Percentiles rank a stretch among this genome's conserved stretches.
Conservation (phyloP, 2,113 vertebrate genomes). For the Perccottus glenii region DNA sequence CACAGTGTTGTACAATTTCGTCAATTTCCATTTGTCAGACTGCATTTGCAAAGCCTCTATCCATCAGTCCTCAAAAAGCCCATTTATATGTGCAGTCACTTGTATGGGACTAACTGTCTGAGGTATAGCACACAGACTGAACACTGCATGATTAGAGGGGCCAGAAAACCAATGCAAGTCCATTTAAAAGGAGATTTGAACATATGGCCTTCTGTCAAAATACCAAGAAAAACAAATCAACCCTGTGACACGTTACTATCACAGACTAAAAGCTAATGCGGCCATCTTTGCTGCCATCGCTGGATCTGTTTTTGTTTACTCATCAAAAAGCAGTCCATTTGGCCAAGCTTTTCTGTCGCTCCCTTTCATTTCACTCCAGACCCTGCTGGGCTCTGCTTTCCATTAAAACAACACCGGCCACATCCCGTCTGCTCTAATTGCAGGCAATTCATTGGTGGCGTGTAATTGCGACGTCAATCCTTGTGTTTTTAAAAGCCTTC, state of each 20-base stretch:
- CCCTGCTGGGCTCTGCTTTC: background rate
- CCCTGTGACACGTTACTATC: constrained; percentile 19
- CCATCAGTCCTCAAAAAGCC: too few relatives aligned
- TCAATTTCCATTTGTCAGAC: too few relatives aligned
- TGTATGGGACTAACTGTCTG: too few relatives aligned
- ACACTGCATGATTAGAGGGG: too few relatives aligned
- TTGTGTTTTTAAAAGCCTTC: constrained; percentile 8
- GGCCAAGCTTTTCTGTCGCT: constrained; percentile 14
- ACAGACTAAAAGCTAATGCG: constrained; percentile 37
- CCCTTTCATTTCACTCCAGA: constrained; percentile 20
- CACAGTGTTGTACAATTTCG: too few relatives aligned
- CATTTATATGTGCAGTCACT: too few relatives aligned
- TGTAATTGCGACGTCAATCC: constrained; percentile 48
- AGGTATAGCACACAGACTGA: too few relatives aligned
- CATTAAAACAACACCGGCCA: too few relatives aligned
- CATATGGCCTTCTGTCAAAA: too few relatives aligned
- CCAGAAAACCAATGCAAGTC: too few relatives aligned
- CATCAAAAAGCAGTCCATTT: constrained; percentile 28
- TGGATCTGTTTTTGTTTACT: constrained; percentile 14
- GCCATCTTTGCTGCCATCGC: constrained; percentile 14
- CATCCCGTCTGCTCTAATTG: constrained; percentile 10
- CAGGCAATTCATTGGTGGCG: constrained; percentile 31
- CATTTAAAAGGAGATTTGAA: too few relatives aligned
- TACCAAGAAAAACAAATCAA: constrained; percentile 23
- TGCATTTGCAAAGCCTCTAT: too few relatives aligned